Evolutionary conservation across 2,888 invertebrate genomes (phyloP).

Genomic region (Malacosoma neustria): DNA sequence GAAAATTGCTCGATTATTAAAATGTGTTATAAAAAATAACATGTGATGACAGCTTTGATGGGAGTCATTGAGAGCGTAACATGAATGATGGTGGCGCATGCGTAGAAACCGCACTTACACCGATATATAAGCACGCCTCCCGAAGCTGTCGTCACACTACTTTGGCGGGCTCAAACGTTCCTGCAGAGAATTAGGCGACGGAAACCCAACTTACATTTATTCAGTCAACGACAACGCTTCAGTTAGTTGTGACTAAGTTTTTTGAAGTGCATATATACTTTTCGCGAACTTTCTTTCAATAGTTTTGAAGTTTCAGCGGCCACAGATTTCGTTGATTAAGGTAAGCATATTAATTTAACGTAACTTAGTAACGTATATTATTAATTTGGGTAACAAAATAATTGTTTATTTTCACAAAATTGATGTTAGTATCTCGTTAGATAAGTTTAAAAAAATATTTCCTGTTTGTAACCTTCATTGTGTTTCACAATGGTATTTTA

Average conservation of each 20-base stretch:
- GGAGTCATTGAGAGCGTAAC: conserved; percentile 64
- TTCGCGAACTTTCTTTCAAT: conserved; percentile 34
- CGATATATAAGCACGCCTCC: conserved; percentile 61
- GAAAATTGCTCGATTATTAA: too few relatives aligned
- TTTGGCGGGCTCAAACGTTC: conserved; percentile 65
- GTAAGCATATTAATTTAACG: too few relatives aligned
- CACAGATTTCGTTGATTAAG: too few relatives aligned
- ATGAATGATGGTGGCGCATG: conserved; percentile 61
- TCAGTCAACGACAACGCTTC: conserved; percentile 12
- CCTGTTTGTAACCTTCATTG: too few relatives aligned
- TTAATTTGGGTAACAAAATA: too few relatives aligned
- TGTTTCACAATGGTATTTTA: too few relatives aligned
- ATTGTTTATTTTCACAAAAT: too few relatives aligned
- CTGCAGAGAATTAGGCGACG: conserved; percentile 43
- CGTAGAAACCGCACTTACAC: conserved; percentile 34
- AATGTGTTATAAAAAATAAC: conserved; percentile 15
- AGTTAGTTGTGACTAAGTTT: conserved; percentile 39
- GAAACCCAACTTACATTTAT: conserved; percentile 1
- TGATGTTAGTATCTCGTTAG: too few relatives aligned
- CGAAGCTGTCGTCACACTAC: conserved; percentile 55
- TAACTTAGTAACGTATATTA: too few relatives aligned
- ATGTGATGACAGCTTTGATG: conserved; percentile 44
- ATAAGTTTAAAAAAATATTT: too few relatives aligned
- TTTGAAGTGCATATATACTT: conserved; percentile 28
- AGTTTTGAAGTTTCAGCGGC: conserved; percentile 41